These are phyloP conservation scores for Nomada fucata DNA, from an alignment of 2,888 invertebrate species.

Conservation along the genomic window DNA sequence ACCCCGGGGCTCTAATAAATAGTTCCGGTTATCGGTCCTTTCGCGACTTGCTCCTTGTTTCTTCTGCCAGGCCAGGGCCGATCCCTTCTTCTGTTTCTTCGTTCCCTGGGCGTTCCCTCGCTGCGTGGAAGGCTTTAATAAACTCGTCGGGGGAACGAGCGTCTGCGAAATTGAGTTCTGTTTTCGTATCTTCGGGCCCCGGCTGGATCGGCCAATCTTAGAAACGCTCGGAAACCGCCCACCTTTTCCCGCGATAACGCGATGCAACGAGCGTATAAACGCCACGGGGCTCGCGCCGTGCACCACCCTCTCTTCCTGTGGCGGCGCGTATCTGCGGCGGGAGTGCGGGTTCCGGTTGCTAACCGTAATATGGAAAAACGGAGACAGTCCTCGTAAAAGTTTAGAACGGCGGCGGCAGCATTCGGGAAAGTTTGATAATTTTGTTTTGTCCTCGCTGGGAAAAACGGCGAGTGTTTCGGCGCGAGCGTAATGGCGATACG, in stretches of 20 bases:
- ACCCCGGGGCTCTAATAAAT: conserved; percentile 75
- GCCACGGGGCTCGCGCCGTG: conserved; percentile 1
- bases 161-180: conserved; percentile 25
- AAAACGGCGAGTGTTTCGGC: not conserved
- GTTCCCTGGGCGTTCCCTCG: not conserved
- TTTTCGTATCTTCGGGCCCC: conserved; percentile 35
- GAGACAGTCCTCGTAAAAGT: conserved; percentile 34
- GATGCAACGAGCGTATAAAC: not conserved
- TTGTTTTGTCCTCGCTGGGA: not conserved
- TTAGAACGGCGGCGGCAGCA: not conserved
- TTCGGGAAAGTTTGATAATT: conserved; percentile 25
- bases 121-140: conserved; percentile 31
- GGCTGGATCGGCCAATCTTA: conserved; percentile 33
- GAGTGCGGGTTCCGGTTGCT: conserved; percentile 6
- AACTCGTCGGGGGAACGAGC: conserved; percentile 44
- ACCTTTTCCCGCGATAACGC: conserved; percentile 37
- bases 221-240: conserved; percentile 29
- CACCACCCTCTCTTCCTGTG: not conserved
- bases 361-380: conserved; percentile 40
- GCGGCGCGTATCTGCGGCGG: not conserved
- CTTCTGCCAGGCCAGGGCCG: no score
- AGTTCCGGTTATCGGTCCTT: conserved; percentile 76
- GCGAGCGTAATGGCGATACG: not conserved
- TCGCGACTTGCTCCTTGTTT: conserved; percentile 62
- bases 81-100: not conserved